Evolutionary conservation across 2,113 vertebrate genomes (phyloP).

Genomic region (Condylura cristata): DNA sequence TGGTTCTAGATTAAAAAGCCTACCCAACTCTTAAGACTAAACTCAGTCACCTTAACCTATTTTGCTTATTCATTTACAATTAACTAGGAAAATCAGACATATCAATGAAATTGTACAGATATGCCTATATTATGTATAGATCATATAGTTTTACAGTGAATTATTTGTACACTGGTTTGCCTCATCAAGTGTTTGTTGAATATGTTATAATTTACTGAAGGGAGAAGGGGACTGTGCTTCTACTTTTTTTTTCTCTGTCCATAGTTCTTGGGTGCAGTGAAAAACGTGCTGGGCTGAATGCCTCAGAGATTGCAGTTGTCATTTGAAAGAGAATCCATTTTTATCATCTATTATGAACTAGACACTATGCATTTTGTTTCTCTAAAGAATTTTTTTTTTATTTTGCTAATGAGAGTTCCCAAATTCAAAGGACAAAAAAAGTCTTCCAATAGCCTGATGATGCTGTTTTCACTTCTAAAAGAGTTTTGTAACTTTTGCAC

Average conservation of each 20-base stretch:
- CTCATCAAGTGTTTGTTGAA: background rate
- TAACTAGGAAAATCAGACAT: background rate
- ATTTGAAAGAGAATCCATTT: background rate
- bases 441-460: background rate
- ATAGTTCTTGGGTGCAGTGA: background rate
- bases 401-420: background rate
- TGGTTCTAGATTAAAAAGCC: background rate
- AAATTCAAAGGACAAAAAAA: background rate
- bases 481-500: background rate
- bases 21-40: background rate
- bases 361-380: constrained; percentile 36
- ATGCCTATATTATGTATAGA: background rate
- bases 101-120: background rate
- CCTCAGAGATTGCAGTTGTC: background rate
- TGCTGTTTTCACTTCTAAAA: background rate
- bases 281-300: background rate
- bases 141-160: background rate
- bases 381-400: constrained; percentile 46
- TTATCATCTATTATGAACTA: background rate
- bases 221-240: background rate
- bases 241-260: background rate
- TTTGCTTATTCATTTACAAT: background rate
- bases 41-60: background rate
- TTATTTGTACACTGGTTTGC: background rate
- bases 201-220: background rate